Base-by-base conservation (phyloP, 1,140 invertebrate species). In the Periplaneta americana region DNA sequence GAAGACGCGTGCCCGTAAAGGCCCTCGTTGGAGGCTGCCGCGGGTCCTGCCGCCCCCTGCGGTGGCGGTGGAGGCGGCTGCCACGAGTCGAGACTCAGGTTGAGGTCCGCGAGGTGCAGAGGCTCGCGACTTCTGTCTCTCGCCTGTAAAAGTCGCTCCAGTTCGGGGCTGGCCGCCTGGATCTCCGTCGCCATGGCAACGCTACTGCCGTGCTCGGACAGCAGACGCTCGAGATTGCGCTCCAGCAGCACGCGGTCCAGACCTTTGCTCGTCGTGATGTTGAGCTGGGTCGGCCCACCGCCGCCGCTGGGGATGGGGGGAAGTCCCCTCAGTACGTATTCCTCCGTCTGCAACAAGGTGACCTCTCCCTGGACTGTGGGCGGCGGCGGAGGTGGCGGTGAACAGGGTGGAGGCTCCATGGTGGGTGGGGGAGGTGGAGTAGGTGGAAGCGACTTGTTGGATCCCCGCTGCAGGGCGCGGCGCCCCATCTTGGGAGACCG, bases 171-270 rank as follows among this genome's bases (percentile, higher is more conserved):
- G 34, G 76, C 82, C 18, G 76, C 80, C 36, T 77, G 75, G 22
- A 78, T 78, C 81, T 77, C 81, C 11, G 75, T 36, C 8, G 81
- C 81, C n/a, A 75, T 34, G 85, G n/a, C 85, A 82, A 83, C 84
- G 85, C 79, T 87, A 83, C 84, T 88, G 86, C 79, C 91, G 88
- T 85, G 84, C 79, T 87, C 86, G 35, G 85, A 82, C 31, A 91
- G 85, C 18, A 92, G 85, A 83, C 90, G 87, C 83, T 92, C 91
- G 35, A 92, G 87, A 84, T 93, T 92, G 81, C 91, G 87, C 83
- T 93, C 91, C 0, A 92, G 86, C 10, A 92, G 86, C 17, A 92
- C 90, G 80, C 92, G 88, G 83, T 93, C 91, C 77, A 92, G 87
- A 33, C 90, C 90, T 78, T 87, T 85, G 83, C 88, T 82, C 28